These are phyloP conservation scores for Plutella xylostella DNA, from an alignment of 2,888 invertebrate genomes.

Conservation along the genomic window DNA sequence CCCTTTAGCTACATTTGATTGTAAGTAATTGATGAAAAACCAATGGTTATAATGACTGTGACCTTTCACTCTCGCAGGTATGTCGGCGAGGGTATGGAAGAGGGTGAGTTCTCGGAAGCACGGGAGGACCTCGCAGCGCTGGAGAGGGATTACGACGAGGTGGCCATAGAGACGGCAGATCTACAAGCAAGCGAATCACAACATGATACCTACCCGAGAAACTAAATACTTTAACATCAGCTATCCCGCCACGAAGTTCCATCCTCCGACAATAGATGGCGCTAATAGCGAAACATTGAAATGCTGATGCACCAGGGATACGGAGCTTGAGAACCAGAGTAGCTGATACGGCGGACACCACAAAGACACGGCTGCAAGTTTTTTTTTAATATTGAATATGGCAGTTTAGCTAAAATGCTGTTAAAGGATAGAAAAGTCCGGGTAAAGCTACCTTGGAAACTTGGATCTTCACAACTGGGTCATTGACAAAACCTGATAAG, in stretches of 20 bases:
- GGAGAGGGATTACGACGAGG: conserved; percentile 81
- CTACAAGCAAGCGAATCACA: no score
- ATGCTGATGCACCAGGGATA: no score
- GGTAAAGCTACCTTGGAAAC: conserved; percentile 27
- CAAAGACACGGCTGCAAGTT: conserved; percentile 57
- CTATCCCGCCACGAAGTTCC: background rate
- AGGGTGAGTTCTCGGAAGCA: conserved; percentile 86
- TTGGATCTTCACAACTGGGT: no score
- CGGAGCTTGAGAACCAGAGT: conserved; percentile 14
- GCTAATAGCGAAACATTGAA: background rate
- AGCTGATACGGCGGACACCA: conserved; percentile 52
- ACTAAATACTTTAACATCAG: no score
- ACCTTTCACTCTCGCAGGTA: conserved; percentile 76
- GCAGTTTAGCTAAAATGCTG: conserved; percentile 56
- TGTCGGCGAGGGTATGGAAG: conserved; percentile 86
- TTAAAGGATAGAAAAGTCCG: conserved; percentile 65
- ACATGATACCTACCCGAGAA: no score
- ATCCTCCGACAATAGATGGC: conserved; percentile 1
- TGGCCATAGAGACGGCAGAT: conserved; percentile 72
- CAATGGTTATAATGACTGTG: no score
- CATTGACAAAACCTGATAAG: no score
- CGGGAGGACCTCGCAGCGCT: conserved; percentile 81
- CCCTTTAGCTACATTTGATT: no score
- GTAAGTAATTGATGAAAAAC: no score
- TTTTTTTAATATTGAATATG: conserved; percentile 51